phyloP scores from a whole-genome alignment of 2,888 invertebrate species.

The Blastobasis lacticolella region DNA sequence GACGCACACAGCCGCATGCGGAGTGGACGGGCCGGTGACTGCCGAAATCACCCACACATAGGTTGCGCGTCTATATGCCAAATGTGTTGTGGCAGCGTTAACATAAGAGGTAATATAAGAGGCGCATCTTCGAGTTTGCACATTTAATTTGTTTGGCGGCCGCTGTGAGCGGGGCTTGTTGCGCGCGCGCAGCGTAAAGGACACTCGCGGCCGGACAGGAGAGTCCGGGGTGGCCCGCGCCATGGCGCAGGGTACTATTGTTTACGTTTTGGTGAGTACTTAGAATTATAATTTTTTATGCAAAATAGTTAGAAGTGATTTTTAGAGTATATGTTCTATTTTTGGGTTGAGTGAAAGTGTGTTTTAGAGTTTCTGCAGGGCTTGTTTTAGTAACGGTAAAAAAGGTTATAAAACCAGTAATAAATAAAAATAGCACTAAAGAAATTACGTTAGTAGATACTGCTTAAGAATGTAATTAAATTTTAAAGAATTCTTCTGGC shows the following conservation, averaged over 20 bases:
- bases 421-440: too few species aligned
- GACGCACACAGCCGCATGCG: conserved; percentile 20
- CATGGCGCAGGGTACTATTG: conserved; percentile 60
- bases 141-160: conserved; percentile 67
- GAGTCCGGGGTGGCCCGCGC: conserved; percentile 50
- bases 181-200: conserved; percentile 25
- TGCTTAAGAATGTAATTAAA: too few species aligned
- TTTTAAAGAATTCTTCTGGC: too few species aligned
- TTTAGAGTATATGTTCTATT: too few species aligned
- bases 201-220: conserved; percentile 24
- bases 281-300: too few species aligned
- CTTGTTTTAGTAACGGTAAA: too few species aligned
- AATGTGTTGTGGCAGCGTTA: conserved; percentile 69
- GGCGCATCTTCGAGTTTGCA: conserved; percentile 71
- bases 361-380: too few species aligned
- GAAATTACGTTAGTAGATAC: too few species aligned
- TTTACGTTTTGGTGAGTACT: conserved; percentile 58
- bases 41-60: conserved; percentile 53
- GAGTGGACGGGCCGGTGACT: conserved; percentile 31
- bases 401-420: too few species aligned
- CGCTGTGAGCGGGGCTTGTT: conserved; percentile 63
- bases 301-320: too few species aligned
- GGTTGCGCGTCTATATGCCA: conserved; percentile 49
- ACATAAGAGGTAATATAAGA: conserved; percentile 73
- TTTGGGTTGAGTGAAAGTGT: too few species aligned